A percentile compares a stretch with the other conserved stretches of the same genome.
These are phyloP conservation scores for Nebria salina DNA, from an alignment of 2,888 invertebrate genomes.

Conservation along the genomic window DNA sequence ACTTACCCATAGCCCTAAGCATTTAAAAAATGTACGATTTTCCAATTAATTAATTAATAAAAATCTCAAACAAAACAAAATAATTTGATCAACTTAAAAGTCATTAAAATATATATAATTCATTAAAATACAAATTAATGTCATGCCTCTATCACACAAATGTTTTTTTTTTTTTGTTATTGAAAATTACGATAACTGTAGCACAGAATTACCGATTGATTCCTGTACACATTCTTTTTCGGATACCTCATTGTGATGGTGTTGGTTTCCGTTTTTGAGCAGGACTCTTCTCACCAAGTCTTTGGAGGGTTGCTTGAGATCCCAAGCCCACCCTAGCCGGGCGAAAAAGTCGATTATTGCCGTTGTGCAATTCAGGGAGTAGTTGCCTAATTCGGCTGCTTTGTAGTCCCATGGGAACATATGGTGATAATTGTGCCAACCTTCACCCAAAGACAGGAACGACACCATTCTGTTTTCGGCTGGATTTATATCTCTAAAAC, in stretches of 20 bases:
- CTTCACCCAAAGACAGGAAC: constrained; percentile 80
- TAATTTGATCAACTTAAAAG: background rate
- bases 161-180: background rate
- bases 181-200: background rate
- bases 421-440: constrained; percentile 96
- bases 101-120: background rate
- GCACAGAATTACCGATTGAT: background rate
- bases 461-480: constrained; percentile 80
- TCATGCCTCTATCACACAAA: background rate
- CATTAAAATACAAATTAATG: background rate
- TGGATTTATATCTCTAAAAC: constrained; percentile 77
- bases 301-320: constrained; percentile 73
- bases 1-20: too few species aligned
- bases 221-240: constrained; percentile 3
- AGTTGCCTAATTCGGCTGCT: constrained; percentile 79
- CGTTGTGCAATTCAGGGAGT: constrained; percentile 75
- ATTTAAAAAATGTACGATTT: too few species aligned
- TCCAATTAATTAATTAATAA: too few species aligned
- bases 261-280: constrained; percentile 63
- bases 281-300: constrained; percentile 65
- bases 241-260: constrained; percentile 18
- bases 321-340: constrained; percentile 79
- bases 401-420: constrained; percentile 95
- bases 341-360: constrained; percentile 75
- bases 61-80: too few species aligned